Evolutionary conservation across 2,797 vertebrate species (phyloP).

Genomic region (Gymnocypris eckloni): DNA sequence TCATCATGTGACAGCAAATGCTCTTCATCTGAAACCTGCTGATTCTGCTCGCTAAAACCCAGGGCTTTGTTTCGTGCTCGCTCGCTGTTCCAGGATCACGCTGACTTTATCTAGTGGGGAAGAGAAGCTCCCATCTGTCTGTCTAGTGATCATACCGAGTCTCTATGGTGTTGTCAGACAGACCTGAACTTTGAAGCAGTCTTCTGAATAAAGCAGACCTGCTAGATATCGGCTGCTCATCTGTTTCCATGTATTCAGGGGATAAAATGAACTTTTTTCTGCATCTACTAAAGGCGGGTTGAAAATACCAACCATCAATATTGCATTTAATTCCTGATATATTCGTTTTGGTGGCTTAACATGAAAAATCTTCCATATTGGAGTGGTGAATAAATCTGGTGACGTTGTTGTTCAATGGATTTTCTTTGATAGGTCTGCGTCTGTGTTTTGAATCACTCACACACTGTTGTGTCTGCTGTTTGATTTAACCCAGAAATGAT

Average conservation of each 20-base stretch:
- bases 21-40: slow-evolving; percentile 12
- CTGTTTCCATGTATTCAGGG: background rate
- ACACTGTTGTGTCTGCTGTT: background rate
- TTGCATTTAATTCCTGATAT: background rate
- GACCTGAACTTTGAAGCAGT: background rate
- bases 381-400: background rate
- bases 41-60: background rate
- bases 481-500: background rate
- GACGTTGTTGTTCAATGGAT: background rate
- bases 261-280: background rate
- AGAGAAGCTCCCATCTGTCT: background rate
- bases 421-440: background rate
- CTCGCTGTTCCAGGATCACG: background rate
- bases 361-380: no score
- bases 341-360: background rate
- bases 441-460: background rate
- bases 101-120: background rate
- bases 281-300: background rate
- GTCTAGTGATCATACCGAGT: background rate
- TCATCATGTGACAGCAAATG: background rate
- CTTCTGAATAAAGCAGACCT: background rate
- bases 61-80: background rate
- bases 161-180: background rate
- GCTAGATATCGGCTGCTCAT: background rate
- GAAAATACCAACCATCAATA: background rate